A percentile compares a stretch with the other conserved stretches of the same genome.
These are phyloP conservation scores for Drosophila mayaguana DNA, from an alignment of 2,888 invertebrate species.

Conservation along the genomic window DNA sequence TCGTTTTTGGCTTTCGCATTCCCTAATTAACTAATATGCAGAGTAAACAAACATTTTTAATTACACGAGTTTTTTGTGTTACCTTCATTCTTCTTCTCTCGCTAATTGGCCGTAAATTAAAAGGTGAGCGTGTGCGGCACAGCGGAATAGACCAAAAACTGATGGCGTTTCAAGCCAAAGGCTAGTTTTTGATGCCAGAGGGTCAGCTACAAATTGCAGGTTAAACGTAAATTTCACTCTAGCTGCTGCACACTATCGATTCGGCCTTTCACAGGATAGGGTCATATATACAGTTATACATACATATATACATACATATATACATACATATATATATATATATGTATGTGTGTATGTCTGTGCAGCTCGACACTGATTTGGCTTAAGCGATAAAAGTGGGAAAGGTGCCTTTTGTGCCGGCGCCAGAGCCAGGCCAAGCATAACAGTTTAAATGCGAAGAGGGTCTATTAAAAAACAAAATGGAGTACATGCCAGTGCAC, in stretches of 20 bases:
- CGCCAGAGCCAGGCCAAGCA: constrained; percentile 66
- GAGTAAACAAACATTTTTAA: constrained; percentile 47
- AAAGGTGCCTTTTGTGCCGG: constrained; percentile 66
- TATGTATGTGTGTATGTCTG: constrained; percentile 10
- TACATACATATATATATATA: constrained; percentile 6
- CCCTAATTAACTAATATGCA: constrained; percentile 57
- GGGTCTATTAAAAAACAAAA: constrained; percentile 78
- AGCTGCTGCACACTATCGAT: constrained; percentile 45
- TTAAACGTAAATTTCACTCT: constrained; percentile 43
- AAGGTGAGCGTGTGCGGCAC: constrained; percentile 12
- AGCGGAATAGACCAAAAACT: constrained; percentile 33
- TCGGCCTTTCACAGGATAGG: constrained; percentile 4
- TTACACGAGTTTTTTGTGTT: constrained; percentile 13
- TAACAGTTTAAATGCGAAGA: constrained; percentile 78
- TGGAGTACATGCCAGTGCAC: constrained; percentile 68
- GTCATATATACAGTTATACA: neutral
- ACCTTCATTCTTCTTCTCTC: neutral
- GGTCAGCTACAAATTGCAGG: constrained; percentile 17
- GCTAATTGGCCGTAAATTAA: constrained; percentile 41
- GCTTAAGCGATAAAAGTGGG: constrained; percentile 71
- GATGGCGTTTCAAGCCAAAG: constrained; percentile 26
- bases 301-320: neutral
- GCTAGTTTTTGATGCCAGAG: constrained; percentile 30
- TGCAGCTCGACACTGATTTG: constrained; percentile 76
- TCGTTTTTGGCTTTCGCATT: neutral